Percentiles rank a stretch among this genome's conserved stretches.
phyloP scores from a whole-genome alignment of 2,113 vertebrate species.

The Onychostoma macrolepis region DNA sequence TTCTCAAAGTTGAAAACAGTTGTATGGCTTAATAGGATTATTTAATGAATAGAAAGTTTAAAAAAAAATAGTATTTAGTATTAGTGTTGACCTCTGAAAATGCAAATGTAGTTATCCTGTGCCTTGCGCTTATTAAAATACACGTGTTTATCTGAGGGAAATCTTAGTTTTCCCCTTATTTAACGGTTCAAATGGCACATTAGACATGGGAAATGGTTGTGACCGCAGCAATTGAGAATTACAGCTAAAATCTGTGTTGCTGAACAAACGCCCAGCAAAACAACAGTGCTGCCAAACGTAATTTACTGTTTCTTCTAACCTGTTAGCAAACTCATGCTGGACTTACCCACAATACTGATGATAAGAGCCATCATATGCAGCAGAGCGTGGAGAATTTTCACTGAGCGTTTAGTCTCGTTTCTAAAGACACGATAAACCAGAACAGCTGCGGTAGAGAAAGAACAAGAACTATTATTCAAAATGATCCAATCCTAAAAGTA shows the following conservation, averaged over 20 bases:
- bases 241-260: background rate
- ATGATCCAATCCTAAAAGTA: background rate
- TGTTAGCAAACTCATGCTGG: background rate
- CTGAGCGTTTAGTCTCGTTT: slow-evolving; percentile 82
- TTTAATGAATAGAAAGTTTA: background rate
- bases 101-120: background rate
- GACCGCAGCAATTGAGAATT: background rate
- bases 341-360: slow-evolving; percentile 78
- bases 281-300: background rate
- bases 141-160: background rate
- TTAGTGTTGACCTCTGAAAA: background rate
- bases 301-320: background rate
- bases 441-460: slow-evolving; percentile 75
- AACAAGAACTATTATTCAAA: background rate
- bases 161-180: background rate
- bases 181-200: background rate
- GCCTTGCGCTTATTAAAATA: background rate
- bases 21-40: background rate
- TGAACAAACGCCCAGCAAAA: background rate
- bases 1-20: background rate
- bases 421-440: slow-evolving; percentile 90
- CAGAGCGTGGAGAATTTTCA: slow-evolving; percentile 84
- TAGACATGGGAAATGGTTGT: background rate
- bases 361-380: slow-evolving; percentile 83
- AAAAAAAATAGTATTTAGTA: too few relatives aligned